Evolutionary conservation across 2,888 invertebrate genomes (phyloP).

Genomic region (Charanyca ferruginea): DNA sequence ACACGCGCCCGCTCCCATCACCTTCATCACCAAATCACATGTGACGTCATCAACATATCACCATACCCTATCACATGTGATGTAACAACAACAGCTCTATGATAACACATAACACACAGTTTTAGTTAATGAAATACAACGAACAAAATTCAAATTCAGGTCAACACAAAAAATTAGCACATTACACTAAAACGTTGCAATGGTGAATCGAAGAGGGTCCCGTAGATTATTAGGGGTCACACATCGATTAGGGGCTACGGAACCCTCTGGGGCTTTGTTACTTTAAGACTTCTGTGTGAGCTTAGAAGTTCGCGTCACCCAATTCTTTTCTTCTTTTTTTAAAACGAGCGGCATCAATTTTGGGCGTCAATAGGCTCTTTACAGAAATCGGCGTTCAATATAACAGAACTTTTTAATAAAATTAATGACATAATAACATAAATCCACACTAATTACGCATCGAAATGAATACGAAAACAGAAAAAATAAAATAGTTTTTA

Average conservation of each 20-base stretch:
- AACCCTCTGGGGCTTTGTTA: slow-evolving; percentile 81
- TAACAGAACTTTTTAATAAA: slow-evolving; percentile 61
- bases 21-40: slow-evolving; percentile 71
- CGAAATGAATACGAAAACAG: slow-evolving; percentile 87
- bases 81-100: slow-evolving; percentile 88
- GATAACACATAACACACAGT: slow-evolving; percentile 90
- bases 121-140: slow-evolving; percentile 90
- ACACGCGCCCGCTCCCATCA: slow-evolving; percentile 78
- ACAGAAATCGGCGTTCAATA: slow-evolving; percentile 84
- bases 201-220: slow-evolving; percentile 85
- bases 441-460: slow-evolving; percentile 90
- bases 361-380: slow-evolving; percentile 80
- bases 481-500: slow-evolving; percentile 87
- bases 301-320: slow-evolving; percentile 75
- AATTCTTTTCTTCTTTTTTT: slow-evolving; percentile 65
- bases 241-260: slow-evolving; percentile 79
- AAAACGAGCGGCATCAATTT: slow-evolving; percentile 60
- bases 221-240: slow-evolving; percentile 80
- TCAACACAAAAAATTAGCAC: slow-evolving; percentile 88
- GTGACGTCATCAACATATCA: slow-evolving; percentile 69
- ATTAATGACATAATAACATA: slow-evolving; percentile 87
- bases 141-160: slow-evolving; percentile 90
- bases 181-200: slow-evolving; percentile 88
- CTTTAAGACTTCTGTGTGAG: slow-evolving; percentile 82
- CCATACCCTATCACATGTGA: slow-evolving; percentile 74